Base-by-base conservation (phyloP, 2,797 vertebrate species). In the Muscicapa comitata region DNA sequence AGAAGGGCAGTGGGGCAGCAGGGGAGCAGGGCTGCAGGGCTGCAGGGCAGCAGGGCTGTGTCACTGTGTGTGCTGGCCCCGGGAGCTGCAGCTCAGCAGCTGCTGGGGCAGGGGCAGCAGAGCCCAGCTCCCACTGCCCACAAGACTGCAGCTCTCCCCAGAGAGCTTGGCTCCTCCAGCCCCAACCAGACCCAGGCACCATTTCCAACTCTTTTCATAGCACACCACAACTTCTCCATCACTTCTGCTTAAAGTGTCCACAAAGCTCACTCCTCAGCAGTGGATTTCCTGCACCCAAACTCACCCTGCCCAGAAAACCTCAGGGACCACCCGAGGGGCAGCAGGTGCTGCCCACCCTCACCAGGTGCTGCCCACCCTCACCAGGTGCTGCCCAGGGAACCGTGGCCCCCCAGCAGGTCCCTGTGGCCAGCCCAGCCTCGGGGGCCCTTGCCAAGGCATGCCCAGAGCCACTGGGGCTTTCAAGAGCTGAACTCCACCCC, bases 391-490 rank as follows among this genome's bases (percentile, higher is more conserved):
- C 48, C 19, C 4, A 37, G n/a, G 40, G 35, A 17, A 2, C 33
- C 0, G 1, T 31, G 40, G 13, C 10, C 17, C 21, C 29, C 7
- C 9, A 35, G 25, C 54, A 17, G n/a, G 23, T 55, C 53, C 29
- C 54, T 28, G 59, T 7, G 3, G 13, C 48, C 55, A 67, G 33
- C 42, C 25, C 7, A 2, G 3, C 10, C 5, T 20, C 15, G 0
- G 0, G 23, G 9, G 11, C 3, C 17, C 21, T 50, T 23, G 45
- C 40, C 20, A 8, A 0, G 4, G 40, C 40, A 3, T 10, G n/a
- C 15, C 0, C 0, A 29, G 38, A 13, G 45, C 25, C 13, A 1
- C 48, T 1, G 66, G 45, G 50, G 26, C 50, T 76, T 12, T 1
- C 2, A 17, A 17, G 1, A 11, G 18, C 24, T 6, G 9, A 37